phyloP scores from a whole-genome alignment of 1,140 invertebrate genomes.

The Colletes latitarsis region DNA sequence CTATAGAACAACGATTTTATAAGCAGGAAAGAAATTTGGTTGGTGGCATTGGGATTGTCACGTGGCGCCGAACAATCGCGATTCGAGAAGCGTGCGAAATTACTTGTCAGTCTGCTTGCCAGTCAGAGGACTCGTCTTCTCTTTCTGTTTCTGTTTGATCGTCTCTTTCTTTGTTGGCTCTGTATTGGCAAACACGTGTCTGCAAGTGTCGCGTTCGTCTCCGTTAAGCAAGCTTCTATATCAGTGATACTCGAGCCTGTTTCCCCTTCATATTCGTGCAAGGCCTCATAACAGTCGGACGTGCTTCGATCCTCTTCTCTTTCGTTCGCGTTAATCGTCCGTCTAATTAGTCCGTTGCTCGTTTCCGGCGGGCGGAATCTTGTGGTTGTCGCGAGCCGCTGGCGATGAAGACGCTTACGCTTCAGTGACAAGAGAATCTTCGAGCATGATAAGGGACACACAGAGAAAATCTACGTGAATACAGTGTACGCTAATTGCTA shows the following conservation, averaged over 20 bases:
- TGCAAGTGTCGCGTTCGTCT: conserved; percentile 38
- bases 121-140: background rate
- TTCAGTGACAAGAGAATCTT: background rate
- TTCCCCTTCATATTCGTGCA: conserved; percentile 39
- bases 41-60: background rate
- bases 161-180: background rate
- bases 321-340: background rate
- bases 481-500: background rate
- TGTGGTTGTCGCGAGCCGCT: background rate
- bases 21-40: background rate
- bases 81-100: conserved; percentile 40
- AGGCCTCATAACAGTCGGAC: conserved; percentile 20
- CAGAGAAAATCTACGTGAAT: background rate
- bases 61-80: background rate
- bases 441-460: background rate
- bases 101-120: background rate
- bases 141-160: background rate
- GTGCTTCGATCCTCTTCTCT: background rate
- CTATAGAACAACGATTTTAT: background rate
- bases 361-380: background rate
- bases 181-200: conserved; percentile 12
- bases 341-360: background rate
- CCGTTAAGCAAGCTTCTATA: conserved; percentile 36
- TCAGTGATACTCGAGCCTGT: conserved; percentile 41
- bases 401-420: too few relatives aligned